Evolutionary conservation across 35 echinoderm and acorn worm species (phyloP).

Genomic region (Holothuria glaberrima): DNA sequence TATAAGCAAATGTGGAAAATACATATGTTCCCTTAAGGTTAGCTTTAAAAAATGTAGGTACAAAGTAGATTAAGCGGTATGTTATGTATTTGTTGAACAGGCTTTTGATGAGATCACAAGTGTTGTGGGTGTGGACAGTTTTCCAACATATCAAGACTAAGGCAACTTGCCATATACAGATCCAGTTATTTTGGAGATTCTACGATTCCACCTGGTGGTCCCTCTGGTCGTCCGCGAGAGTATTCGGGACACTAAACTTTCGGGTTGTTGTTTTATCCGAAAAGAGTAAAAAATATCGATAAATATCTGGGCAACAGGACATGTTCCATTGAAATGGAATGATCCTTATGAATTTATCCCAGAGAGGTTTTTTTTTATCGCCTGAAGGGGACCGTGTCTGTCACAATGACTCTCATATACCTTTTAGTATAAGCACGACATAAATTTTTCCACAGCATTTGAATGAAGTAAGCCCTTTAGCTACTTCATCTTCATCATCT

Average conservation of each 20-base stretch:
- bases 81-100: too few relatives aligned
- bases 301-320: not conserved
- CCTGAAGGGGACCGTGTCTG: not conserved
- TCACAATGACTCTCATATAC: not conserved
- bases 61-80: too few relatives aligned
- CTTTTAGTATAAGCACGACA: not conserved
- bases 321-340: slow-evolving; percentile 4
- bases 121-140: not conserved
- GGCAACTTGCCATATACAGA: too few relatives aligned
- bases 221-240: not conserved
- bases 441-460: too few relatives aligned
- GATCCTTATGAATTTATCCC: slow-evolving; percentile 6
- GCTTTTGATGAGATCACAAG: too few relatives aligned
- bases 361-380: slow-evolving; percentile 31
- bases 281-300: not conserved
- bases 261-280: not conserved
- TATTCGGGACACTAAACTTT: not conserved
- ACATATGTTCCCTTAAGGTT: too few relatives aligned
- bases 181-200: not conserved
- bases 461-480: too few relatives aligned
- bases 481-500: too few relatives aligned
- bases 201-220: not conserved
- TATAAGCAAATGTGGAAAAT: too few relatives aligned
- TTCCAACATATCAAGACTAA: not conserved
- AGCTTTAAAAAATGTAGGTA: too few relatives aligned